These are phyloP conservation scores for Sipha maydis DNA, from an alignment of 2,888 invertebrate species.

Conservation along the genomic window DNA sequence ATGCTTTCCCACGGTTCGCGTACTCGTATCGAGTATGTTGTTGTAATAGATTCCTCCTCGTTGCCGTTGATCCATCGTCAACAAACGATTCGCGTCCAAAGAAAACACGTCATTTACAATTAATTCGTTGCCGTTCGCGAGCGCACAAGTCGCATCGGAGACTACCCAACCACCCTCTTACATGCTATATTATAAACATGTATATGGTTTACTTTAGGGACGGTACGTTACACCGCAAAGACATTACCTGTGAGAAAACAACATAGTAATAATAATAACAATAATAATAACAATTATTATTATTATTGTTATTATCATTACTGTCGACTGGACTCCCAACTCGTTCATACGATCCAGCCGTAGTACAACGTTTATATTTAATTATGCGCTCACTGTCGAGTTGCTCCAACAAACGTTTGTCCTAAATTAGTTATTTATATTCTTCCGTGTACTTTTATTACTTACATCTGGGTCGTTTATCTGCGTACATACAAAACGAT, in stretches of 20 bases:
- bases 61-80: neutral
- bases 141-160: neutral
- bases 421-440: constrained; percentile 6
- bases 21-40: neutral
- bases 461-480: neutral
- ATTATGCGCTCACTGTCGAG: neutral
- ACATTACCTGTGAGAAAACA: constrained; percentile 1
- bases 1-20: too few species aligned
- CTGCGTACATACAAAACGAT: neutral
- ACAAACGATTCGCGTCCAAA: neutral
- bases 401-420: constrained; percentile 36
- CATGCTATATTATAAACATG: neutral
- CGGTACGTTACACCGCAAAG: constrained; percentile 15
- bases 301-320: neutral
- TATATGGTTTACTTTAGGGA: neutral
- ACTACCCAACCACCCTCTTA: neutral
- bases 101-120: neutral
- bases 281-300: neutral
- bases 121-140: neutral
- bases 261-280: constrained; percentile 10
- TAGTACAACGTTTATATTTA: constrained; percentile 2
- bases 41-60: neutral
- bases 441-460: neutral
- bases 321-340: neutral
- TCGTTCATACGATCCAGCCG: neutral